Evolutionary conservation across 2,797 vertebrate species (phyloP).

Genomic region (Pteropus rufus): DNA sequence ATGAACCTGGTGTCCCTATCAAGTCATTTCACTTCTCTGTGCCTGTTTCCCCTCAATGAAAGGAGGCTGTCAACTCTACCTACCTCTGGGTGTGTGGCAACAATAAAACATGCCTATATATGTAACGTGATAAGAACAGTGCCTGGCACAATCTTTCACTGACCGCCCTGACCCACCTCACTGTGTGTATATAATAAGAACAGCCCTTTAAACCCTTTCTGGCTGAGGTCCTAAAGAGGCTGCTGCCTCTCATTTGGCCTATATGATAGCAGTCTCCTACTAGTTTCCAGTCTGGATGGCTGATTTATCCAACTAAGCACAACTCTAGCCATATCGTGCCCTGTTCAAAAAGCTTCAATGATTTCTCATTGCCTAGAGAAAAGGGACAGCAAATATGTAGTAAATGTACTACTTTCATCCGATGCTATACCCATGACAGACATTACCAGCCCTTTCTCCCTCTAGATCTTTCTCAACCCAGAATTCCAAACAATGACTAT

Average conservation of each 20-base stretch:
- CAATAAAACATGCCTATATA: background rate
- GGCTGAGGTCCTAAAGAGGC: background rate
- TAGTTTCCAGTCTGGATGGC: background rate
- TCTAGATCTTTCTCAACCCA: background rate
- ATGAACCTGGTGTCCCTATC: background rate
- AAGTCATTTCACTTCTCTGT: background rate
- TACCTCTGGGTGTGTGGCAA: background rate
- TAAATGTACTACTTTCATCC: background rate
- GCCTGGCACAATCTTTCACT: too few relatives aligned
- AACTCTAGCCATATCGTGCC: background rate
- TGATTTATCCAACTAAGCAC: background rate
- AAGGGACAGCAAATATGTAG: background rate
- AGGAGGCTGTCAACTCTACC: background rate
- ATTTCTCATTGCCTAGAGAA: background rate
- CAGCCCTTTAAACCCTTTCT: background rate
- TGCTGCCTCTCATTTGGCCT: background rate
- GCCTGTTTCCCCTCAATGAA: background rate
- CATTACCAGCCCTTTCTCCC: background rate
- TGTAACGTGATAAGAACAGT: rapidly evolving
- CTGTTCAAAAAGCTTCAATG: background rate
- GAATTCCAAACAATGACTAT: background rate
- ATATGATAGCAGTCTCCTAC: background rate
- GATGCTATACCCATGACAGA: background rate
- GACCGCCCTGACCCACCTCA: background rate
- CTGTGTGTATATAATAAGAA: background rate